Evolutionary conservation across 2,888 invertebrate genomes (phyloP).

Genomic region (Hybos culiciformis): DNA sequence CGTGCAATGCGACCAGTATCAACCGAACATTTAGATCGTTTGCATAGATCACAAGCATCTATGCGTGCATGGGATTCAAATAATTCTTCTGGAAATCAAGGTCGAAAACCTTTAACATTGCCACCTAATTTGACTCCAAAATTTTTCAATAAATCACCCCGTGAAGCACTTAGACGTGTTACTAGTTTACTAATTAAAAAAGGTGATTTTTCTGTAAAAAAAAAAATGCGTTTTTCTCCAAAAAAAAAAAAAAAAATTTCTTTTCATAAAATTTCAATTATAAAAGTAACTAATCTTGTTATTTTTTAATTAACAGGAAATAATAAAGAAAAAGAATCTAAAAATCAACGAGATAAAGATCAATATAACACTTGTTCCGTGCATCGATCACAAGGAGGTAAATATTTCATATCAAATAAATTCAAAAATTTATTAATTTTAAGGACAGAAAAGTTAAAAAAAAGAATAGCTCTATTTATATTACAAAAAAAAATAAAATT

Average conservation of each 20-base stretch:
- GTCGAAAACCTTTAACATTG: slow-evolving; percentile 68
- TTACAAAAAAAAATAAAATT: too few relatives aligned
- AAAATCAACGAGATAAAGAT: slow-evolving; percentile 55
- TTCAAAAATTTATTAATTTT: too few relatives aligned
- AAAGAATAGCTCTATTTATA: too few relatives aligned
- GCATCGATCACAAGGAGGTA: slow-evolving; percentile 41
- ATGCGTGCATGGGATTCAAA: slow-evolving; percentile 38
- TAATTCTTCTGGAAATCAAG: slow-evolving; percentile 39
- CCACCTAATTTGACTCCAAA: slow-evolving; percentile 80
- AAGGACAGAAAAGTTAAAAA: too few relatives aligned
- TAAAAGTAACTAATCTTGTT: not conserved
- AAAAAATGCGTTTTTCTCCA: slow-evolving; percentile 26
- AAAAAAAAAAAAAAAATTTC: not conserved
- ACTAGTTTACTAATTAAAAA: slow-evolving; percentile 78
- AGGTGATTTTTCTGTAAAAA: too few relatives aligned
- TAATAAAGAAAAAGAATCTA: slow-evolving; percentile 41
- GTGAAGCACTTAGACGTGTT: slow-evolving; percentile 73
- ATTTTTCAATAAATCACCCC: slow-evolving; percentile 77
- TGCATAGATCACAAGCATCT: slow-evolving; percentile 37
- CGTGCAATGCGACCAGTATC: slow-evolving; percentile 61
- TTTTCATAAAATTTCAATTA: not conserved
- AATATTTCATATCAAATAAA: too few relatives aligned
- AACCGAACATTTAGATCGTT: slow-evolving; percentile 70
- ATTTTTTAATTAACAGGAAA: slow-evolving; percentile 55
- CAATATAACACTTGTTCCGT: slow-evolving; percentile 51